Conservation (phyloP, 2,113 vertebrate genomes). For the Seriola rivoliana region DNA sequence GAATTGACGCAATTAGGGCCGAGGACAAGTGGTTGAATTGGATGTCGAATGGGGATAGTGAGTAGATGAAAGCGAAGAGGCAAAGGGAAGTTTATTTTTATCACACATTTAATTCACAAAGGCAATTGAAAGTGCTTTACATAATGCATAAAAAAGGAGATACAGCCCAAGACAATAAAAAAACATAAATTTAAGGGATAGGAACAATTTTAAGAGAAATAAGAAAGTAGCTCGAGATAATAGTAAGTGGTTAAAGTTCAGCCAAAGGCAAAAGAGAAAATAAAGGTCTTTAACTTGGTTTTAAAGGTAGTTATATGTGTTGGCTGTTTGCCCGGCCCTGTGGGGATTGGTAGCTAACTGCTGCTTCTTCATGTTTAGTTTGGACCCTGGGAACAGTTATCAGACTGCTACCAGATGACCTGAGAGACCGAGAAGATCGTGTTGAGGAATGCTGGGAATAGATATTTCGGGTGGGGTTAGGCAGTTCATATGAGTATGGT, state of each 20-base stretch:
- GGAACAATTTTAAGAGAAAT: background rate
- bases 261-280: constrained; percentile 1
- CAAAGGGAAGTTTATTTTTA: constrained; percentile 54
- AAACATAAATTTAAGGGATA: constrained; percentile 7
- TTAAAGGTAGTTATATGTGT: background rate
- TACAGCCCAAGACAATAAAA: background rate
- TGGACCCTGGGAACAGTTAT: background rate
- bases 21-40: constrained; percentile 21
- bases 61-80: constrained; percentile 52
- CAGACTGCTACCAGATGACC: no score
- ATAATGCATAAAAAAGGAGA: constrained; percentile 34
- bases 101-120: constrained; percentile 40
- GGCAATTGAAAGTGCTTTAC: constrained; percentile 36
- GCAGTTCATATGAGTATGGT: background rate
- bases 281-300: background rate
- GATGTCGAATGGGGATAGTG: constrained; percentile 38
- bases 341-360: background rate
- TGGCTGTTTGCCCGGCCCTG: background rate
- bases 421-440: no score
- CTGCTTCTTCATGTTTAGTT: background rate
- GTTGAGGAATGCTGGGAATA: no score
- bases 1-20: constrained; percentile 33
- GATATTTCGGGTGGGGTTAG: background rate
- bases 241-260: background rate
- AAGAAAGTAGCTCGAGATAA: background rate